Evolutionary conservation across 2,113 vertebrate species (phyloP).

Genomic region (Esox niger): DNA sequence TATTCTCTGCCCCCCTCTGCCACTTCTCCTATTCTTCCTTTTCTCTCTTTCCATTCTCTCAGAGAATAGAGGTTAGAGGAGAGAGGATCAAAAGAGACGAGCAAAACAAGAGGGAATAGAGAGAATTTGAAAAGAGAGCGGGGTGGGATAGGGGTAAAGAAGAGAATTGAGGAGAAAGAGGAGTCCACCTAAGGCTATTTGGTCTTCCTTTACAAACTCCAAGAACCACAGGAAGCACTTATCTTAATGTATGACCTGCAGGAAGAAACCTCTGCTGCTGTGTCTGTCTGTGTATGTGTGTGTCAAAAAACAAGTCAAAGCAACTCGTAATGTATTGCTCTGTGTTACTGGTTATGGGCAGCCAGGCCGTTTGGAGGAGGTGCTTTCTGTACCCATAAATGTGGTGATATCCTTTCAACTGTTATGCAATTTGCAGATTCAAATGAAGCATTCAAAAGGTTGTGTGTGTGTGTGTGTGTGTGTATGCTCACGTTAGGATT

Average conservation of each 20-base stretch:
- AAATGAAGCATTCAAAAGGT: no score
- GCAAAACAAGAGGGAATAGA: background rate
- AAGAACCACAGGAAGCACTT: constrained; percentile 22
- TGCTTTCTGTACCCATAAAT: no score
- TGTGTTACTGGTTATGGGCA: no score
- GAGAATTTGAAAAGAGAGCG: background rate
- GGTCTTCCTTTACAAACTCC: constrained; percentile 15
- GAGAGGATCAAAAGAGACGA: background rate
- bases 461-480: no score
- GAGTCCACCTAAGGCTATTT: background rate
- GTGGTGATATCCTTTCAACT: no score
- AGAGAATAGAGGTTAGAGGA: no score
- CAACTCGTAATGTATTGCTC: no score
- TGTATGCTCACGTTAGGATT: no score
- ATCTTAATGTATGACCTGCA: constrained; percentile 23
- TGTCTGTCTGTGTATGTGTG: background rate
- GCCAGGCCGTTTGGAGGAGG: no score
- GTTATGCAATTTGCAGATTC: no score
- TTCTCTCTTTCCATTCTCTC: background rate
- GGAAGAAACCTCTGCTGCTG: constrained; percentile 11
- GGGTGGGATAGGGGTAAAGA: background rate
- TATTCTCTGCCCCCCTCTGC: background rate
- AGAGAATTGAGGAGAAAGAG: background rate
- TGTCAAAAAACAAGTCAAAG: no score
- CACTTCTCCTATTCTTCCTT: background rate